phyloP scores from a whole-genome alignment of 2,888 invertebrate species.

The Abrostola tripartita region DNA sequence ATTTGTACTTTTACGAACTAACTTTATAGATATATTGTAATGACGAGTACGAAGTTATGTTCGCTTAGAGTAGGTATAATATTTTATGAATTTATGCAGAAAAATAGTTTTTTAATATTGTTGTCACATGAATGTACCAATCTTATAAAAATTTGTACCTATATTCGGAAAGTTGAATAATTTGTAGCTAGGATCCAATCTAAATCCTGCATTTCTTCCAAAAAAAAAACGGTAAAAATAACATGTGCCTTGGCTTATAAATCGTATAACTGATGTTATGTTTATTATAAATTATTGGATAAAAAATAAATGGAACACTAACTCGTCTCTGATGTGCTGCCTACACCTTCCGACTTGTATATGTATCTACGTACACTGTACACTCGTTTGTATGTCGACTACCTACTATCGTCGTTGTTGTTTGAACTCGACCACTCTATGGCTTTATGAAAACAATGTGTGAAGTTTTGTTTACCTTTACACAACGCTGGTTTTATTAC shows the following conservation, averaged over 20 bases:
- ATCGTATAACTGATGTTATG: constrained; percentile 80
- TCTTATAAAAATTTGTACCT: constrained; percentile 87
- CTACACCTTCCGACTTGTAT: constrained; percentile 58
- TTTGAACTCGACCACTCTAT: constrained; percentile 20
- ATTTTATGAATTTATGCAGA: constrained; percentile 88
- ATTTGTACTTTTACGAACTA: constrained; percentile 84
- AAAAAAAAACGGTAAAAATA: constrained; percentile 76
- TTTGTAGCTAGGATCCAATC: constrained; percentile 88
- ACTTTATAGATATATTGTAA: constrained; percentile 85
- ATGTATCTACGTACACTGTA: constrained; percentile 42
- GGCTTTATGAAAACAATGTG: constrained; percentile 21
- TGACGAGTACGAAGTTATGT: constrained; percentile 81
- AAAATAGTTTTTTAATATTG: constrained; percentile 88
- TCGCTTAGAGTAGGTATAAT: constrained; percentile 87
- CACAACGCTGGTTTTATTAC: constrained; percentile 30
- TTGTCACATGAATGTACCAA: constrained; percentile 88
- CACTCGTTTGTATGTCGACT: constrained; percentile 16
- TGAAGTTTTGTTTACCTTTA: constrained; percentile 26
- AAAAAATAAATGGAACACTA: constrained; percentile 62
- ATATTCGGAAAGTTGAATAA: constrained; percentile 88
- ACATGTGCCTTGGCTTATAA: constrained; percentile 87
- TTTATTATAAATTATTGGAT: constrained; percentile 74
- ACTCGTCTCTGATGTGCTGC: constrained; percentile 75
- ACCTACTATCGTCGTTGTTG: constrained; percentile 8
- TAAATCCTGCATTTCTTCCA: constrained; percentile 85